Conservation (phyloP, 30 jellyfish, hydroid and myxozoan species). For the Rhopilema esculentum region DNA sequence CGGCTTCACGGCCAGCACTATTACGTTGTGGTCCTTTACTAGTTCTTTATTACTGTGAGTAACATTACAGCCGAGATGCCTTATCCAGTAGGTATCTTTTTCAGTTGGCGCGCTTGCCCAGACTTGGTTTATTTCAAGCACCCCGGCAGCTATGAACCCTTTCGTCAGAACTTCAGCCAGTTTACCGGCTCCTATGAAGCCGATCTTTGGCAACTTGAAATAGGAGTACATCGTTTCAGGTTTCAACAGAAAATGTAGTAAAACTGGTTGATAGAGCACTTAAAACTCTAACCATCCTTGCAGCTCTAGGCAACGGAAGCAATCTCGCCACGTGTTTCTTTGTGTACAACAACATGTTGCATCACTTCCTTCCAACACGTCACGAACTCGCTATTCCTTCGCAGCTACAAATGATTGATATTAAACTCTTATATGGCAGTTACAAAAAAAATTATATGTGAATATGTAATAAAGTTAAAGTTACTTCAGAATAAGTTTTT, state of each 20-base stretch:
- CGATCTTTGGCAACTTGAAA: slow-evolving; percentile 82
- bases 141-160: slow-evolving; percentile 97
- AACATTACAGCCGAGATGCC: slow-evolving; percentile 85
- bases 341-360: neutral
- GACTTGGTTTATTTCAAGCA: slow-evolving; percentile 84
- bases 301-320: slow-evolving; percentile 48
- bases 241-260: neutral
- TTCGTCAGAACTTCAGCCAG: slow-evolving; percentile 96
- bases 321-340: slow-evolving; percentile 13
- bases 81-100: slow-evolving; percentile 77
- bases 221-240: slow-evolving; percentile 83
- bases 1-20: slow-evolving; percentile 96
- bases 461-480: no score
- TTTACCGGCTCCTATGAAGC: slow-evolving; percentile 97
- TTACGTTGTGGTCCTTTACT: slow-evolving; percentile 78
- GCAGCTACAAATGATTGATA: no score
- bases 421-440: no score
- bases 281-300: neutral
- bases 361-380: neutral
- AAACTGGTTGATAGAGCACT: neutral
- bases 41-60: slow-evolving; percentile 81
- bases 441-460: no score
- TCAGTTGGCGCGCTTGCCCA: slow-evolving; percentile 99
- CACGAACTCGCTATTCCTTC: neutral
- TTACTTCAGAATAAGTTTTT: no score